Evolutionary conservation across 2,797 vertebrate genomes (phyloP).

Genomic region (Chelonia mydas): DNA sequence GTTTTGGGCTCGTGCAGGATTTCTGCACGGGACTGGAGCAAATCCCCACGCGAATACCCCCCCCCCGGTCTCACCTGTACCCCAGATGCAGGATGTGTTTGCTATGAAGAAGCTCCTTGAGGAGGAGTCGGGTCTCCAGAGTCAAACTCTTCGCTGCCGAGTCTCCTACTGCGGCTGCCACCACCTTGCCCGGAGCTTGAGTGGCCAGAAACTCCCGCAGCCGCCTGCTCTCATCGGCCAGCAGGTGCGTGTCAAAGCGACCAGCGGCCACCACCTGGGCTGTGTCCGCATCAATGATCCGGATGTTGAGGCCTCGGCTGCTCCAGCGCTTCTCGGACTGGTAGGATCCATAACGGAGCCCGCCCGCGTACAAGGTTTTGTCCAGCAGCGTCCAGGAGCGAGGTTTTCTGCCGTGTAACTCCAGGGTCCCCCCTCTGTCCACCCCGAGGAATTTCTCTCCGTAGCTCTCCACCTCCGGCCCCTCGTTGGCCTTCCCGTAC

Average conservation of each 20-base stretch:
- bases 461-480: slow-evolving; percentile 20
- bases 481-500: slow-evolving; percentile 61
- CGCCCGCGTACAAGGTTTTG: slow-evolving; percentile 48
- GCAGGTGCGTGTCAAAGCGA: slow-evolving; percentile 66
- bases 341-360: slow-evolving; percentile 41
- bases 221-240: slow-evolving; percentile 42
- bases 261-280: slow-evolving; percentile 39
- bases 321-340: slow-evolving; percentile 64
- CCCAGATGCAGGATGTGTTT: slow-evolving; percentile 31
- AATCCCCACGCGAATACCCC: not conserved
- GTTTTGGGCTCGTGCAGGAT: not conserved
- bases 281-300: slow-evolving; percentile 55
- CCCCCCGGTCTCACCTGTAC: slow-evolving; percentile 76
- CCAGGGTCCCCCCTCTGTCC: slow-evolving; percentile 50
- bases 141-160: slow-evolving; percentile 66
- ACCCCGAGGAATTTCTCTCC: slow-evolving; percentile 72
- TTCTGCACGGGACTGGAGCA: not conserved
- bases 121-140: slow-evolving; percentile 17
- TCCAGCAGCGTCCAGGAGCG: slow-evolving; percentile 60
- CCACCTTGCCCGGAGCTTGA: slow-evolving; percentile 38
- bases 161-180: slow-evolving; percentile 54
- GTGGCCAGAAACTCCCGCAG: slow-evolving; percentile 28
- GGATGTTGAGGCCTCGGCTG: slow-evolving; percentile 66
- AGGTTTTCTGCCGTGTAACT: slow-evolving; percentile 51
- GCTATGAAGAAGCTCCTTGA: slow-evolving; percentile 51